A percentile compares a stretch with the other conserved stretches of the same genome.
phyloP scores from a whole-genome alignment of 2,113 vertebrate species.

The Tamias sibiricus region DNA sequence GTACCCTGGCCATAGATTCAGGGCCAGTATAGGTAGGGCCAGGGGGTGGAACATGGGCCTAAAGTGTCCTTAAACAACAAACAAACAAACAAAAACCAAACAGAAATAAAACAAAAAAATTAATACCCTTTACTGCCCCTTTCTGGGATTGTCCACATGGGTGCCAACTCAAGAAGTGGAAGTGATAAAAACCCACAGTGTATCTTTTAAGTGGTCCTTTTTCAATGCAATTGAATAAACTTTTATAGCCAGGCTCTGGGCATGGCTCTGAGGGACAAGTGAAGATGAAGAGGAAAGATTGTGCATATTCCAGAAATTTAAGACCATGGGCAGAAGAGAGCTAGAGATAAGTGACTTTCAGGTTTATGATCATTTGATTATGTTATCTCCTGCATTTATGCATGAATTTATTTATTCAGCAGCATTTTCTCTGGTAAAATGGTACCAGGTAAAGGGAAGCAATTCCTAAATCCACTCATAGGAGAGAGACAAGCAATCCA shows the following conservation, averaged over 20 bases:
- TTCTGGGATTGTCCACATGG: neutral
- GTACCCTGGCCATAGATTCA: neutral
- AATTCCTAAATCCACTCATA: neutral
- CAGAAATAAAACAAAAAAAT: neutral
- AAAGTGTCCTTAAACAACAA: neutral
- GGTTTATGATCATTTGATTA: neutral
- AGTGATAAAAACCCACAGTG: neutral
- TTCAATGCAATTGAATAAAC: neutral
- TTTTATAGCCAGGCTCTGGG: neutral
- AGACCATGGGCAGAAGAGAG: neutral
- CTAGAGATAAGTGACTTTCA: neutral
- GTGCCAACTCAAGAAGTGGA: neutral
- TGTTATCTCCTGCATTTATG: neutral
- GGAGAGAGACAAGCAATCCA: neutral
- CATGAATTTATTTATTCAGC: neutral
- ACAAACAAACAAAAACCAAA: neutral
- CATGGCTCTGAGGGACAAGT: neutral
- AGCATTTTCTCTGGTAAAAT: neutral
- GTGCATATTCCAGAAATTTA: neutral
- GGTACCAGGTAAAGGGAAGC: neutral
- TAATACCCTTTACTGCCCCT: neutral
- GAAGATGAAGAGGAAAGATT: too few relatives aligned
- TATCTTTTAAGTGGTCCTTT: neutral
- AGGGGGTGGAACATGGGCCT: neutral
- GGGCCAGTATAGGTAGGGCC: neutral